Evolutionary conservation across 2,113 vertebrate species (phyloP), one percentile per base, ranked within the genome.

Genomic region (Corythornis cristatus): DNA sequence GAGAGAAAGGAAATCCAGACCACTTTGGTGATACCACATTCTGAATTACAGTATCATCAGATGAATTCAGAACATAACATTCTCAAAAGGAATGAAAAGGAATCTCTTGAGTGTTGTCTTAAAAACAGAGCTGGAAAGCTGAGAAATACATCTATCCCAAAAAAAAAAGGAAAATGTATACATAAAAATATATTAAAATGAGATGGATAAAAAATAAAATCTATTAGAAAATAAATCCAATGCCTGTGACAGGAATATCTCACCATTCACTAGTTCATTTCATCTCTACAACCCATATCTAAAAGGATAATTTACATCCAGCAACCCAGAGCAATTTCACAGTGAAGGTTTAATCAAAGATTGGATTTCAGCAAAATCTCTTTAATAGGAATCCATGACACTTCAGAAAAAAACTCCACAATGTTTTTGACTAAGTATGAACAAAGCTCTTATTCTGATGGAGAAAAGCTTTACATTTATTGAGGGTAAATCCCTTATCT

Each of bases 401-500:
- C 89, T 90, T 88, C 56, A 77, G 50, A 81, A 67, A 56, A 18
- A 56, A 50, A 31, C 8, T 4, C 3, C 0, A 0, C 53, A 86
- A 42, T 61, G 75, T 77, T 94, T 96, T 87, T 86, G 37, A 84
- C 77, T 58, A 93, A 92, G 56, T 70, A 62, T 64, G 79, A 95
- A 92, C 72, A 94, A 91, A 88, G 75, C 87, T 57, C 29, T 62
- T 83, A 93, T 78, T 93, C 83, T 91, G 75, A 77, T 12, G 16
- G 79, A 91, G 87, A 88, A 95, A 93, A 86, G 91, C 94, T 88
- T 83, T 83, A 83, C 82, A 58, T 89, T 91, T 87, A 86, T 48
- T 68, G 93, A 91, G 68, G 76, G 87, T 71, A 94, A 95, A 95
- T 86, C 92, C 65, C 80, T 96, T 93, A 94, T 96, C 93, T 96